These are phyloP conservation scores for Drosophila dunni DNA, from an alignment of 1,140 invertebrate genomes.

Conservation along the genomic window DNA sequence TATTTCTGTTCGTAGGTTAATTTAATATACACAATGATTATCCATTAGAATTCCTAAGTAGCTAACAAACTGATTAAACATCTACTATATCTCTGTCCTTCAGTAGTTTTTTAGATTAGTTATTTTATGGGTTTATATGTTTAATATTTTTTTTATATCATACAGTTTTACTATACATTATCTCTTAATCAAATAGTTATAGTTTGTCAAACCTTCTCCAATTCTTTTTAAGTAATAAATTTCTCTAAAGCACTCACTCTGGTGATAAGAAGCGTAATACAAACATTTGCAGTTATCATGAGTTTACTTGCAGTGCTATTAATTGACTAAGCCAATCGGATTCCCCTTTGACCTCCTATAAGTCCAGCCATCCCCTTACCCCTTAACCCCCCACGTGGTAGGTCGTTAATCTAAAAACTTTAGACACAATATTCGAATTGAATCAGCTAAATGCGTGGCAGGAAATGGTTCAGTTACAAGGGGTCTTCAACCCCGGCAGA, in stretches of 20 bases:
- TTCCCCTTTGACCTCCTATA: neutral
- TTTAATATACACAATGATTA: too few relatives aligned
- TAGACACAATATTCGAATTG: constrained; percentile 9
- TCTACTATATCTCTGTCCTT: too few relatives aligned
- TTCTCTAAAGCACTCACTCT: neutral
- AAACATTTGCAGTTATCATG: neutral
- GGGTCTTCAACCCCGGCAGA: neutral
- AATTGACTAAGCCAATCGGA: neutral
- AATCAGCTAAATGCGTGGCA: constrained; percentile 11
- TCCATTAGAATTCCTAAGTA: too few relatives aligned
- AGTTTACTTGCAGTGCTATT: constrained; percentile 3
- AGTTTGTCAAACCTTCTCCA: neutral
- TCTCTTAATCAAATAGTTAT: too few relatives aligned
- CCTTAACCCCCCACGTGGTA: neutral
- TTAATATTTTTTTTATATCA: too few relatives aligned
- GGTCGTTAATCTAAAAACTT: constrained; percentile 10
- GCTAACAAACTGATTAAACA: too few relatives aligned
- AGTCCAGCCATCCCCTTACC: neutral
- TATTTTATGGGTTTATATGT: too few relatives aligned
- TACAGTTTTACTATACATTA: too few relatives aligned
- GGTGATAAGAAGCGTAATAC: neutral
- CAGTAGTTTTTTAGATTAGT: too few relatives aligned
- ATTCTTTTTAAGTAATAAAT: neutral
- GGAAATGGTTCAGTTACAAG: constrained; percentile 12
- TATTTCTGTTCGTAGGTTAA: too few relatives aligned